These are phyloP conservation scores for Pachypanchax playfairii DNA, from an alignment of 2,113 vertebrate genomes.

Conservation along the genomic window DNA sequence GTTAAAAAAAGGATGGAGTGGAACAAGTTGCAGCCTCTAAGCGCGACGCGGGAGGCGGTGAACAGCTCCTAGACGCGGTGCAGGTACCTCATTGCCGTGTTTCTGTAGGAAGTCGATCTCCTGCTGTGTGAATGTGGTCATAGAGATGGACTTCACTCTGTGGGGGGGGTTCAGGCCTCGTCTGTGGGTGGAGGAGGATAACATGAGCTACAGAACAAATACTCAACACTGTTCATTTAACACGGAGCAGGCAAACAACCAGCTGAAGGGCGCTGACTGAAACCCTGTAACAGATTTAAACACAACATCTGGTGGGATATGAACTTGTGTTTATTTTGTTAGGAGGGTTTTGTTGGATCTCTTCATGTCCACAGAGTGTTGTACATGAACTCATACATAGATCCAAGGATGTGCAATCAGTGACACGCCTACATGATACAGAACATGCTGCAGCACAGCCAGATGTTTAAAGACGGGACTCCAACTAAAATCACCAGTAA, in stretches of 20 bases:
- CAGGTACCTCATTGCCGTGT: slow-evolving; percentile 94
- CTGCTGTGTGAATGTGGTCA: slow-evolving; percentile 98
- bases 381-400: too few species aligned
- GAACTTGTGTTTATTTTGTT: too few species aligned
- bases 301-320: too few species aligned
- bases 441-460: too few species aligned
- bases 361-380: too few species aligned
- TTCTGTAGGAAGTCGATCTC: slow-evolving; percentile 99
- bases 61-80: too few species aligned
- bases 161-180: slow-evolving; percentile 97
- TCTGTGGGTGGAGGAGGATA: slow-evolving; percentile 74
- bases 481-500: background rate
- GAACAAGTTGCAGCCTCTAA: too few species aligned
- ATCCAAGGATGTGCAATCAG: background rate
- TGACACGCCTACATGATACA: background rate
- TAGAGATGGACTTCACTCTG: slow-evolving; percentile 99
- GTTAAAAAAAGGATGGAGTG: too few species aligned
- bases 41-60: too few species aligned
- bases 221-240: background rate
- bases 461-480: background rate
- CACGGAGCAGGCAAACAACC: background rate
- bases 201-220: slow-evolving; percentile 44
- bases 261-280: too few species aligned
- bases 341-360: too few species aligned
- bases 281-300: too few species aligned